phyloP scores from a whole-genome alignment of 2,888 invertebrate species.

The Leptinotarsa rubiginosa region DNA sequence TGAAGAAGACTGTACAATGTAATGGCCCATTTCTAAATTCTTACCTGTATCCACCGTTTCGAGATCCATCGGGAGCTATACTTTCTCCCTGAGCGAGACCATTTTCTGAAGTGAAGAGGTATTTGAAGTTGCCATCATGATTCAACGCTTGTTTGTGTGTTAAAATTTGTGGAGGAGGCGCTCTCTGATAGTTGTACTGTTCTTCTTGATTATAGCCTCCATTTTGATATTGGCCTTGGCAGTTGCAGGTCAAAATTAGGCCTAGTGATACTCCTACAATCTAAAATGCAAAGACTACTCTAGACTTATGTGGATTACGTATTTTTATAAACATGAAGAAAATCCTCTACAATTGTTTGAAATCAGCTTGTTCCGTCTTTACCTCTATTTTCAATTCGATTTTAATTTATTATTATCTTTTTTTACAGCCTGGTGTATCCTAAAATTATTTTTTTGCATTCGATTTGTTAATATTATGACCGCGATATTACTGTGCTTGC shows the following conservation, averaged over 20 bases:
- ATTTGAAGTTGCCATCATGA: slow-evolving; percentile 77
- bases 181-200: slow-evolving; percentile 53
- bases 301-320: neutral
- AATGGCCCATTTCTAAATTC: neutral
- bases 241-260: slow-evolving; percentile 46
- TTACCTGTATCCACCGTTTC: slow-evolving; percentile 68
- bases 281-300: slow-evolving; percentile 33
- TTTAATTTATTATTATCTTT: too few relatives aligned
- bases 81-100: slow-evolving; percentile 77
- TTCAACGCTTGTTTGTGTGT: slow-evolving; percentile 75
- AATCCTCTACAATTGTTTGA: neutral
- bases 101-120: slow-evolving; percentile 77
- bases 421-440: too few relatives aligned
- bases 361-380: neutral
- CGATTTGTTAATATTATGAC: too few relatives aligned
- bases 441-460: too few relatives aligned
- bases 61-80: slow-evolving; percentile 76
- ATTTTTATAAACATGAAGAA: too few relatives aligned
- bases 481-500: too few relatives aligned
- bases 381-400: too few relatives aligned
- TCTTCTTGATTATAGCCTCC: slow-evolving; percentile 40
- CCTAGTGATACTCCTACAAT: slow-evolving; percentile 46
- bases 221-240: slow-evolving; percentile 40
- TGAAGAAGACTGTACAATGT: too few relatives aligned
- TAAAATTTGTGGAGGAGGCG: slow-evolving; percentile 67